These are phyloP conservation scores for Coecobrya sp. DNA, from an alignment of 2,888 invertebrate species.

Conservation along the genomic window DNA sequence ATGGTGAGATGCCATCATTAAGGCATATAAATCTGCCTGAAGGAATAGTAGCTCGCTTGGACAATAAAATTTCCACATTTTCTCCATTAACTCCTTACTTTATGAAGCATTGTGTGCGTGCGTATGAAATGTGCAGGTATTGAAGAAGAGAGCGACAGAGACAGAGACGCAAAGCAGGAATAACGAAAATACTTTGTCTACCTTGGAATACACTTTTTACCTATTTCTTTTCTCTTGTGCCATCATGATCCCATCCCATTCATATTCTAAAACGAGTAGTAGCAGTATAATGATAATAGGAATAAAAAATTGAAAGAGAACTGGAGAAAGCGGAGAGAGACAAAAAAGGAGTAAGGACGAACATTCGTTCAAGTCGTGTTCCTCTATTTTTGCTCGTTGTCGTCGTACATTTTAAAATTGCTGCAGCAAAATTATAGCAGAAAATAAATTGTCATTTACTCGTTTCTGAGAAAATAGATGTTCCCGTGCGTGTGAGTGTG, in stretches of 20 bases:
- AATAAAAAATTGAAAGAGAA: constrained; percentile 17
- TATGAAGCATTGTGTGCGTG: constrained; percentile 76
- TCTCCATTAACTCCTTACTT: constrained; percentile 83
- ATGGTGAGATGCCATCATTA: constrained; percentile 77
- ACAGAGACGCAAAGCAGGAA: background rate
- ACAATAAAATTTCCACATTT: constrained; percentile 86
- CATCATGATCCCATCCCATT: constrained; percentile 42
- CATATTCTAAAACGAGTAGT: constrained; percentile 17
- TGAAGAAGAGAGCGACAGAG: background rate
- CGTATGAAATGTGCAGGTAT: constrained; percentile 67
- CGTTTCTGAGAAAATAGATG: background rate
- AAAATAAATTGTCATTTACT: constrained; percentile 53
- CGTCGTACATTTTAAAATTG: constrained; percentile 39
- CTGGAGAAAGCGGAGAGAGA: background rate
- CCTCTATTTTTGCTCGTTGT: background rate
- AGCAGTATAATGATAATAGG: constrained; percentile 8
- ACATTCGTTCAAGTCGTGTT: background rate
- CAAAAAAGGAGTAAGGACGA: background rate
- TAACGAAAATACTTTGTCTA: background rate
- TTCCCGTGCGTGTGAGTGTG: background rate
- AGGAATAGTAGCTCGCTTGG: constrained; percentile 78
- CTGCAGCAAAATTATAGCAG: constrained; percentile 19
- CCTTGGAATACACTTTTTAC: background rate
- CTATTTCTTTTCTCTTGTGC: constrained; percentile 27
- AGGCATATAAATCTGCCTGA: constrained; percentile 84